Evolutionary conservation across 1,140 invertebrate species (phyloP).

Genomic region (Patella vulgata): DNA sequence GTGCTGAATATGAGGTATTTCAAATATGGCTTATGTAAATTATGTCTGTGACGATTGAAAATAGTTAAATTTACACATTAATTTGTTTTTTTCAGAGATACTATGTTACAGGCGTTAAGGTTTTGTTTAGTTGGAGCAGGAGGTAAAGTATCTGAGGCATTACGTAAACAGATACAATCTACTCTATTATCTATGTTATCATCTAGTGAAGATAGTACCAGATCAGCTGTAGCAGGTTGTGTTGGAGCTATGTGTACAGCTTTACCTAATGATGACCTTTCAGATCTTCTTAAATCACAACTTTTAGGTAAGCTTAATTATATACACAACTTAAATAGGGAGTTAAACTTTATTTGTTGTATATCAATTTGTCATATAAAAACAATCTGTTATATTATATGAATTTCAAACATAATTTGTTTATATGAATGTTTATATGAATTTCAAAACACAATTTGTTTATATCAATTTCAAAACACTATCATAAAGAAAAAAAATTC

Average conservation of each 20-base stretch:
- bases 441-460: too few relatives aligned
- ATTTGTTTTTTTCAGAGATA: constrained; percentile 75
- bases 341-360: not conserved
- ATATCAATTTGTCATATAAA: not conserved
- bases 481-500: too few relatives aligned
- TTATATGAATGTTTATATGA: not conserved
- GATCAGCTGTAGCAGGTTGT: constrained; percentile 85
- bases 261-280: constrained; percentile 79
- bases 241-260: constrained; percentile 85
- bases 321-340: too few relatives aligned
- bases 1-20: not conserved
- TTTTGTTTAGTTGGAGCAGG: constrained; percentile 84
- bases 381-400: too few relatives aligned
- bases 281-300: constrained; percentile 79
- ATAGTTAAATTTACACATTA: too few relatives aligned
- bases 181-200: constrained; percentile 77
- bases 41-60: too few relatives aligned
- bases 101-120: constrained; percentile 89
- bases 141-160: constrained; percentile 85
- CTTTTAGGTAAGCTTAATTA: constrained; percentile 74
- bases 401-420: not conserved
- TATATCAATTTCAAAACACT: too few relatives aligned
- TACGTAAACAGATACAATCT: constrained; percentile 79
- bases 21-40: too few relatives aligned
- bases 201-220: constrained; percentile 82